Evolutionary conservation across 2,888 invertebrate species (phyloP).

Genomic region (Creontiades dilutus): DNA sequence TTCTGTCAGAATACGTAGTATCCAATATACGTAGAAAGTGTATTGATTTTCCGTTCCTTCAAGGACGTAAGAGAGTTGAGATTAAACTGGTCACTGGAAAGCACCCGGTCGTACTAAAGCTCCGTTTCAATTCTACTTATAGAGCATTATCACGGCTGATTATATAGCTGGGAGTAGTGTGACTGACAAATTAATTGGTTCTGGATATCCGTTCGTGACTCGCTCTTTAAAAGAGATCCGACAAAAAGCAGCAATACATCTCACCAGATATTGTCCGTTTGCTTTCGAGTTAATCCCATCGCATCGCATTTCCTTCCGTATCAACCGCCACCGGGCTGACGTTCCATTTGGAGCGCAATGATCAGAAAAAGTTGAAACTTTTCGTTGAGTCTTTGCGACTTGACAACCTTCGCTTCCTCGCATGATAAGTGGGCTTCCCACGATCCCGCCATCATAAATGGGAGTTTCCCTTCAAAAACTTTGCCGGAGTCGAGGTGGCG

Average conservation of each 20-base stretch:
- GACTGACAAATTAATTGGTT: conserved; percentile 17
- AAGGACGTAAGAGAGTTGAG: not conserved
- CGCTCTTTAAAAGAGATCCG: not conserved
- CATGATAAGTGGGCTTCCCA: conserved; percentile 33
- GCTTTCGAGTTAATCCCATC: not conserved
- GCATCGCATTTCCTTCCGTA: not conserved
- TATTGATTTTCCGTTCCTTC: not conserved
- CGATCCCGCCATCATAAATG: conserved; percentile 29
- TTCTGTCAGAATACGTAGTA: not conserved
- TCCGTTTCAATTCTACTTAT: not conserved
- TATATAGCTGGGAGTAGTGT: too few relatives aligned
- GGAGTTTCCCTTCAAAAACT: conserved; percentile 12
- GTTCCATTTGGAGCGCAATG: conserved; percentile 1
- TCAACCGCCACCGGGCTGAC: not conserved
- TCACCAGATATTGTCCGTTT: not conserved
- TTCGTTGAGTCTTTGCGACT: not conserved
- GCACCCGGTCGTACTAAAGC: not conserved
- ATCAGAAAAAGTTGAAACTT: not conserved
- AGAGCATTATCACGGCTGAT: not conserved
- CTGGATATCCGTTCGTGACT: not conserved
- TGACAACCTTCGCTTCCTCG: not conserved
- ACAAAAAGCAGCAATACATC: not conserved
- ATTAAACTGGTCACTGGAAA: not conserved
- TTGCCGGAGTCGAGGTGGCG: not conserved
- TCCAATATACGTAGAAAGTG: too few relatives aligned